Percentiles rank a stretch among this genome's conserved stretches.
These are phyloP conservation scores for Agonum fuliginosum DNA, from an alignment of 2,888 invertebrate species.

Conservation along the genomic window DNA sequence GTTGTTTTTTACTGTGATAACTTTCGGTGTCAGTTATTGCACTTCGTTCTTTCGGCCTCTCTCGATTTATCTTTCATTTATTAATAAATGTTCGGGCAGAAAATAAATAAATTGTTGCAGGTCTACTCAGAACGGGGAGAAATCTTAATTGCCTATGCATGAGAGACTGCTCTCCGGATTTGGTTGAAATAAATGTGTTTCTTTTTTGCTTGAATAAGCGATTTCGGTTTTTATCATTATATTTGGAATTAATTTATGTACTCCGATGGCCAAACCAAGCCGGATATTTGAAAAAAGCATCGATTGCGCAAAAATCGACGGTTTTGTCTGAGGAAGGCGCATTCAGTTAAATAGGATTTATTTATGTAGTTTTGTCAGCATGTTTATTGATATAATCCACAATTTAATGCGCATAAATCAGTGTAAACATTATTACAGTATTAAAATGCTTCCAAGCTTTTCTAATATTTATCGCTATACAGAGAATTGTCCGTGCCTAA, in stretches of 20 bases:
- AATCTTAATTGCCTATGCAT: too few species aligned
- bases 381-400: constrained; percentile 59
- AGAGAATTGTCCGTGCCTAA: constrained; percentile 37
- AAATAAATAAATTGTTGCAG: too few species aligned
- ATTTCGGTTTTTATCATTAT: constrained; percentile 48
- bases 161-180: too few species aligned
- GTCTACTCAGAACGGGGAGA: neutral
- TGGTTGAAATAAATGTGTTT: constrained; percentile 51
- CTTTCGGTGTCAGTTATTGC: constrained; percentile 46
- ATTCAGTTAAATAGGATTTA: constrained; percentile 49
- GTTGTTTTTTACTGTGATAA: constrained; percentile 46
- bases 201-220: constrained; percentile 29
- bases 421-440: constrained; percentile 58
- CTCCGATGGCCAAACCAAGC: constrained; percentile 8
- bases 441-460: constrained; percentile 53
- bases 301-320: constrained; percentile 28
- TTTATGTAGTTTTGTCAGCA: constrained; percentile 56
- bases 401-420: constrained; percentile 59
- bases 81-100: too few species aligned
- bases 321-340: neutral
- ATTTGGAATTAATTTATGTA: constrained; percentile 34
- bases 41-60: neutral
- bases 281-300: constrained; percentile 37
- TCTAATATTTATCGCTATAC: constrained; percentile 46
- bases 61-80: neutral